Base-by-base conservation (phyloP, 2,888 invertebrate genomes). In the Tetragonisca angustula region DNA sequence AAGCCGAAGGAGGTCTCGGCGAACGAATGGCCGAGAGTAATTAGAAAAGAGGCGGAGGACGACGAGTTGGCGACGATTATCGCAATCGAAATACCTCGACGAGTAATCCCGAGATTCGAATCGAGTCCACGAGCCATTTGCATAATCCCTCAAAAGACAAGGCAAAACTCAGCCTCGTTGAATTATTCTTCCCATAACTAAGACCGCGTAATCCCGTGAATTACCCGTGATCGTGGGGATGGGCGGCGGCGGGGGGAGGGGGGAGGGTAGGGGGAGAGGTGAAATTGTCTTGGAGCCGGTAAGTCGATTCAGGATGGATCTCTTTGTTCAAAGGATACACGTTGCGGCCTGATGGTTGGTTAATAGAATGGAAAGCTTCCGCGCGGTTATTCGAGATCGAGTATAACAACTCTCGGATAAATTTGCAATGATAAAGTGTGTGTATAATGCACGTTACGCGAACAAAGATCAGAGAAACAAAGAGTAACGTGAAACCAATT, bases 71-170 rank as follows among this genome's bases (percentile, higher is more conserved):
- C 75, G 50, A 79, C 82, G 84, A 89, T 89, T 89, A 89, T 89
- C 88, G 72, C 88, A 88, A 89, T 89, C 88, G 82, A 86, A 88
- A 89, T 86, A 79, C 54, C 85, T 69, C 32, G 43, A 27, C 59
- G 79, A 79, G 83, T 89, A 89, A 89, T 88, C 89, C 86, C 27
- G 59, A 84, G 88, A 88, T 86, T 89, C 79, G 86, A 83, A 88
- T 82, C 79, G 78, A 80, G 77, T 27, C 27, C 27, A 27, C 27
- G 27, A 27, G 54, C 64, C 70, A 89, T 89, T 89, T 89, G n/a
- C 89, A 89, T 89, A 89, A 89, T 89, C 88, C 88, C 74, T 74
- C 68, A 78, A 71, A 88, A 82, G 89, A 88, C 86, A 87, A 79
- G 77, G 76, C 81, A 69, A 83, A 87, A 89, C 85, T 87, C 77